Evolutionary conservation across 2,113 vertebrate species (phyloP).

Genomic region (Merops nubicus): DNA sequence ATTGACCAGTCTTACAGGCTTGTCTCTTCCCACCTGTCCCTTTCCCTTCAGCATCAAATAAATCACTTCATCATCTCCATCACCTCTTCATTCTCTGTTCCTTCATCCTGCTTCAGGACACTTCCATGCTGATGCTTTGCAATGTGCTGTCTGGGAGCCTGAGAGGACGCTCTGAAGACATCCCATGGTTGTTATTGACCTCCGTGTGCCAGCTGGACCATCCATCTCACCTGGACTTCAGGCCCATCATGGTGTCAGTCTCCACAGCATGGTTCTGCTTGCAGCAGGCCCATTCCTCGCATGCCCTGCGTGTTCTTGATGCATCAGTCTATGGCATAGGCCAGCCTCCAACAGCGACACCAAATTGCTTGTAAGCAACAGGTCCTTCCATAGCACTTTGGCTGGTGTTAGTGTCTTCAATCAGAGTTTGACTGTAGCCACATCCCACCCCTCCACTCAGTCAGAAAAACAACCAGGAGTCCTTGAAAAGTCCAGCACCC

Average conservation of each 20-base stretch:
- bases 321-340: too few relatives aligned
- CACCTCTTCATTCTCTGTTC: neutral
- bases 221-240: neutral
- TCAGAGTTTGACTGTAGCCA: neutral
- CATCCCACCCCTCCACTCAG: neutral
- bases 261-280: neutral
- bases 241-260: neutral
- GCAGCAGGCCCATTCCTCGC: too few relatives aligned
- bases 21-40: neutral
- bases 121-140: neutral
- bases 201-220: neutral
- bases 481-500: neutral
- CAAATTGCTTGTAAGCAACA: too few relatives aligned
- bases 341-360: too few relatives aligned
- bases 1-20: neutral
- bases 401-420: neutral
- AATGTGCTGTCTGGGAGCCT: neutral
- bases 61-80: neutral
- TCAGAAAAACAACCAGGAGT: fast-evolving
- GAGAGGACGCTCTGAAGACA: neutral
- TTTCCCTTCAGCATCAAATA: neutral
- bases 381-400: neutral
- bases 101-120: neutral
- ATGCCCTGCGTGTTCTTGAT: neutral
- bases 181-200: fast-evolving